Conservation (phyloP, 2,113 vertebrate species). For the Campylomormyrus tamandua region DNA sequence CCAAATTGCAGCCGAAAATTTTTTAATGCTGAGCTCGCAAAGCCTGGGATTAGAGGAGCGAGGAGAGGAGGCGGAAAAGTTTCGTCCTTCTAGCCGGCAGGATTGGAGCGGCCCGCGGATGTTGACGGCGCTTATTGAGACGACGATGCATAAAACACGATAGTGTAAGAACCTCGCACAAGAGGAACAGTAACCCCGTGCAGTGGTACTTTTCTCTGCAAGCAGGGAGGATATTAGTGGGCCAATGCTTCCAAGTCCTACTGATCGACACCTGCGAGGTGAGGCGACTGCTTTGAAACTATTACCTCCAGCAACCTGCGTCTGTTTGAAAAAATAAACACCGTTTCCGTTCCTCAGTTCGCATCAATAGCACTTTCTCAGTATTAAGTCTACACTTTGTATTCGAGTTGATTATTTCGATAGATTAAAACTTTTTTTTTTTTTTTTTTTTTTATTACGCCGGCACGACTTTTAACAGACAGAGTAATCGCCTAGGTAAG, state of each 20-base stretch:
- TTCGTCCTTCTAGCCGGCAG: constrained; percentile 58
- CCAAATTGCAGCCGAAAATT: constrained; percentile 80
- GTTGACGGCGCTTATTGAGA: constrained; percentile 63
- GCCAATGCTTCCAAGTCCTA: constrained; percentile 35
- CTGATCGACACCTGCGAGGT: constrained; percentile 56
- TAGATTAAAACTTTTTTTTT: not conserved
- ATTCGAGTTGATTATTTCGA: not conserved
- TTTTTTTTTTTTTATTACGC: not conserved
- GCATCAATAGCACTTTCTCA: not conserved
- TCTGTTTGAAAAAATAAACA: constrained; percentile 43
- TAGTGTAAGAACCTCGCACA: constrained; percentile 34
- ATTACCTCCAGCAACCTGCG: constrained; percentile 32
- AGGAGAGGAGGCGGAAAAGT: constrained; percentile 53
- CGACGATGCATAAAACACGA: constrained; percentile 58
- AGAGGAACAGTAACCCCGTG: constrained; percentile 36
- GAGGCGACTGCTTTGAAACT: constrained; percentile 54
- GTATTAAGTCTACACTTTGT: not conserved
- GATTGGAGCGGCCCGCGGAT: constrained; percentile 58
- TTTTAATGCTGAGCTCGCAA: constrained; percentile 77
- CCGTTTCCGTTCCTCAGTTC: not conserved
- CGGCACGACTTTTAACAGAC: not conserved
- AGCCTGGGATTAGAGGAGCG: constrained; percentile 70
- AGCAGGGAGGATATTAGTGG: constrained; percentile 37
- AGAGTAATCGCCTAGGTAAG: not conserved
- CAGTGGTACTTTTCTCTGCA: constrained; percentile 42